phyloP scores from a whole-genome alignment of 1,140 invertebrate species.

The Listronotus bonariensis region DNA sequence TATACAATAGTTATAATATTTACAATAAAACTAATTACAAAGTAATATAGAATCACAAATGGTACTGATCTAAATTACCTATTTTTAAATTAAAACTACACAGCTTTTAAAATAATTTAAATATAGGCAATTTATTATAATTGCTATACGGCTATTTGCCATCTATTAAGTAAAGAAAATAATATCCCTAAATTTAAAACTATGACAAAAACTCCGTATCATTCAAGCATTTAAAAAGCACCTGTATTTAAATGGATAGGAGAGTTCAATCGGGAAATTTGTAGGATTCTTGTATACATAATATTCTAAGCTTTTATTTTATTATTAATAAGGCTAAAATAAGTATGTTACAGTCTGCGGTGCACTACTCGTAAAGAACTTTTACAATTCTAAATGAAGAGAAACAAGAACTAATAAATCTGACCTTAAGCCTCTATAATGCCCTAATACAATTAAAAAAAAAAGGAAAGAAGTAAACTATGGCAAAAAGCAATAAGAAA shows the following conservation, averaged over 20 bases:
- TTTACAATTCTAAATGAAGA: too few species aligned
- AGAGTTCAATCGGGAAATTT: too few species aligned
- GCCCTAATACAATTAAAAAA: too few species aligned
- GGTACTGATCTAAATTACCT: background rate
- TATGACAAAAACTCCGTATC: background rate
- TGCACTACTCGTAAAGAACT: too few species aligned
- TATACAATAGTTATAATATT: background rate
- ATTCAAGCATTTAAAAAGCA: too few species aligned
- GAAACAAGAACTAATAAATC: too few species aligned
- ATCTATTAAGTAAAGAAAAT: conserved; percentile 4
- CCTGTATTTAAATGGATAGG: too few species aligned
- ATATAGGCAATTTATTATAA: background rate
- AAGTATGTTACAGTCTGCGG: too few species aligned
- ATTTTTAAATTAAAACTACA: background rate
- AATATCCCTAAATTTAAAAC: background rate
- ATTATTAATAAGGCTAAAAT: too few species aligned
- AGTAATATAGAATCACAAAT: conserved; percentile 5
- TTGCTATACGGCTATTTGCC: background rate
- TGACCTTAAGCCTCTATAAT: too few species aligned
- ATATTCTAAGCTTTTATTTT: too few species aligned
- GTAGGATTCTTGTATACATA: too few species aligned
- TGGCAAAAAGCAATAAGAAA: background rate
- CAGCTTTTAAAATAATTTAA: background rate
- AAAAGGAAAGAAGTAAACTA: background rate
- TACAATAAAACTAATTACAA: conserved; percentile 5